A percentile compares a stretch with the other conserved stretches of the same genome.
Evolutionary conservation across 2,113 vertebrate genomes (phyloP).

Genomic region (Cyprinodon tularosa): DNA sequence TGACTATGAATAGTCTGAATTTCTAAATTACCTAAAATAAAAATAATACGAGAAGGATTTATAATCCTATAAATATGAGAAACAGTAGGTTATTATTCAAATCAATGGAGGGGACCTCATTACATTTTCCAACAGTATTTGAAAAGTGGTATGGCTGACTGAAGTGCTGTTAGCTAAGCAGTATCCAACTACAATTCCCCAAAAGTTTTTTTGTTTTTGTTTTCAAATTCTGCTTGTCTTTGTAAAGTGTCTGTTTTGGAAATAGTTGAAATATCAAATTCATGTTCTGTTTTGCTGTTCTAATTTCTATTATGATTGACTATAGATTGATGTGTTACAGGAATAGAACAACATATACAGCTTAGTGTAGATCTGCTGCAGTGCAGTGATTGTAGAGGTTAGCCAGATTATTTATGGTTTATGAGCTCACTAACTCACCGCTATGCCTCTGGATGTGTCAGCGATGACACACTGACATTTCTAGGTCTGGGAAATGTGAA

Average conservation of each 20-base stretch:
- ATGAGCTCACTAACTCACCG: slow-evolving; percentile 29
- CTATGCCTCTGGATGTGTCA: background rate
- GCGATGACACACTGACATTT: slow-evolving; percentile 10
- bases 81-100: no score
- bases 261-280: no score
- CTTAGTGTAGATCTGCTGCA: slow-evolving; percentile 9
- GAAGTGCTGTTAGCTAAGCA: background rate
- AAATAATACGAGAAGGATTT: background rate
- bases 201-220: no score
- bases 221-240: no score
- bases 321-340: background rate
- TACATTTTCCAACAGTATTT: no score
- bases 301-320: background rate
- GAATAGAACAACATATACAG: background rate
- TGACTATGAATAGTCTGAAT: background rate
- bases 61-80: no score
- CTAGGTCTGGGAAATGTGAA: slow-evolving; percentile 12
- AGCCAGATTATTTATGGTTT: slow-evolving; percentile 28
- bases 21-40: background rate
- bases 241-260: no score
- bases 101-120: no score
- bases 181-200: no score
- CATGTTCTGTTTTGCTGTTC: background rate
- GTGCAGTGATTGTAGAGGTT: background rate
- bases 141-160: no score